Evolutionary conservation across 2,888 invertebrate species (phyloP), one percentile per base, ranked within the genome.

Genomic region (Endotricha flammealis): DNA sequence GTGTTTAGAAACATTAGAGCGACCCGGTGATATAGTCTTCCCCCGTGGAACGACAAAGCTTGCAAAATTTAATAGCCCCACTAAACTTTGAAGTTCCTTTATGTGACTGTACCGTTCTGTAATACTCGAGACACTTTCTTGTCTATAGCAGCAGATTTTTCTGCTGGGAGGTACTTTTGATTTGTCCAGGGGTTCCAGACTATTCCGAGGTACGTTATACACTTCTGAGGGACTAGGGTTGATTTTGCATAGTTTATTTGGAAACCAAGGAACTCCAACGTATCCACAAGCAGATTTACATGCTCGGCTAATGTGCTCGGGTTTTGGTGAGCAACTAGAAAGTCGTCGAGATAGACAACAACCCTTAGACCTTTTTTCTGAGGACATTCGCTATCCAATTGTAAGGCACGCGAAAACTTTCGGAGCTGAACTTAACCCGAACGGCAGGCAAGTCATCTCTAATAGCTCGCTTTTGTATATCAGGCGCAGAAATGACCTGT

Each of bases 361-460:
- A 16, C 16, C 16, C 16, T 16, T 6, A 16, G 4, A 6, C 16
- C 16, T 16, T 16, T 4, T 16, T 6, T 16, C 16, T 3, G 4
- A 16, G 6, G 6, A 10, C 23, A 1, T 36, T 32, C 4, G 44
- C 44, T 7, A 47, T 8, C 51, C 48, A 48, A 20, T 46, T 48
- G 42, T 44, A 1, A 51, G 9, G 10, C 28, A 33, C 8, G 45
- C 42, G 27, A 48, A 50, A 2, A 36, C 34, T 10, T 33, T 23
- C 3, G 48, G 48, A 0, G 45, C 46, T 7, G 40, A 42, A 8
- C 6, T 4, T 6, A 16, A 6, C 6, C 16, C 16, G 16, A 16
- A 16, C 6, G 16, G 16, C 6, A 48, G 36, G 11, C 42, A 47
- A 1, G 43, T 48, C 39, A 51, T 45, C 32, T 46, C 4, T 6